phyloP scores from a whole-genome alignment of 1,140 invertebrate genomes.

The Druon quercuslanigerum region DNA sequence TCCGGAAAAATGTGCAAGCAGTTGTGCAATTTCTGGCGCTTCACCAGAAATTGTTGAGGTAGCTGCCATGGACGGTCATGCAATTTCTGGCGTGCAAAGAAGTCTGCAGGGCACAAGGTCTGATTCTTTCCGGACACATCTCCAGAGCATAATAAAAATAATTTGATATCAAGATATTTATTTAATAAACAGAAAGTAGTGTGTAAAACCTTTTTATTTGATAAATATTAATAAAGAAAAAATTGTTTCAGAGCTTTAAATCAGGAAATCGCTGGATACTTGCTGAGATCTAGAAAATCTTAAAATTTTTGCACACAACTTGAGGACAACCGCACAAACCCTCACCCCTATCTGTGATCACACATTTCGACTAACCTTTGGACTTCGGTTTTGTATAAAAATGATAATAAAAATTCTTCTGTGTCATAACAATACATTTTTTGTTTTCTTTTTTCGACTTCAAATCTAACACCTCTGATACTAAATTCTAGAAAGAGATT shows the following conservation, averaged over 20 bases:
- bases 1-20: too few relatives aligned
- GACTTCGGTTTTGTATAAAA: slow-evolving; percentile 74
- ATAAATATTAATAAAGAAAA: not conserved
- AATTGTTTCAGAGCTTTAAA: slow-evolving; percentile 61
- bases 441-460: slow-evolving; percentile 40
- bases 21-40: too few relatives aligned
- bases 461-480: not conserved
- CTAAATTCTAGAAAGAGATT: too few relatives aligned
- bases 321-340: slow-evolving; percentile 74
- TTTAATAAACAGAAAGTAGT: not conserved
- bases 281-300: slow-evolving; percentile 67
- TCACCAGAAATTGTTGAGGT: too few relatives aligned
- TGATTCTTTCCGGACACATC: too few relatives aligned
- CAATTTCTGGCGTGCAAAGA: too few relatives aligned
- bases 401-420: slow-evolving; percentile 73
- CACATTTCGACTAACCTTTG: slow-evolving; percentile 72
- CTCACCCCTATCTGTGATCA: slow-evolving; percentile 75
- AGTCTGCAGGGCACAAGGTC: too few relatives aligned
- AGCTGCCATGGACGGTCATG: too few relatives aligned
- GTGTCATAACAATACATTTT: slow-evolving; percentile 71
- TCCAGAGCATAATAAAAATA: too few relatives aligned
- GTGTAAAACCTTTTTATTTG: too few relatives aligned
- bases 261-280: slow-evolving; percentile 61
- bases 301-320: slow-evolving; percentile 59
- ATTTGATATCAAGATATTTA: not conserved